These are phyloP conservation scores for Drosophila murphyi DNA, from an alignment of 1,140 invertebrate species.

Conservation along the genomic window DNA sequence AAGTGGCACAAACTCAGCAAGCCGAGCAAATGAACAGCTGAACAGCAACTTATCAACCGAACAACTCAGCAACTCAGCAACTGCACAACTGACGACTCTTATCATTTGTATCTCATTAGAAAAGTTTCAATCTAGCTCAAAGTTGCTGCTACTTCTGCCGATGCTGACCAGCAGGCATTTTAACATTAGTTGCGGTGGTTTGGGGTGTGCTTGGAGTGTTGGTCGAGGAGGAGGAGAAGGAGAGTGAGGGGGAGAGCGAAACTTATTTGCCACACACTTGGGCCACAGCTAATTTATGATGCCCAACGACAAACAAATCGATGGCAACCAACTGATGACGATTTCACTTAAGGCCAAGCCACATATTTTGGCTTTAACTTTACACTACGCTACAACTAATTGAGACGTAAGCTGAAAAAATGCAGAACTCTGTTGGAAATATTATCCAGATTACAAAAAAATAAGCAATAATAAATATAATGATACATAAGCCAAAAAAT, in stretches of 20 bases:
- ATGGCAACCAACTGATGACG: constrained; percentile 55
- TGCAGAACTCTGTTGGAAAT: no score
- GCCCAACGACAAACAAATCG: constrained; percentile 51
- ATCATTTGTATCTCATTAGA: constrained; percentile 79
- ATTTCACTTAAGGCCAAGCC: constrained; percentile 18
- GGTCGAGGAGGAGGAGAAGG: neutral
- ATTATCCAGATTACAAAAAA: no score
- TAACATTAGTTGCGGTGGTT: neutral
- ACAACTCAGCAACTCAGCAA: no score
- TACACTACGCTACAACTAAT: constrained; percentile 28
- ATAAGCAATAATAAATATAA: no score
- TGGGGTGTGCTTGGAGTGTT: no score
- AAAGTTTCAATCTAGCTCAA: constrained; percentile 70
- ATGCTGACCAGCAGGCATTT: constrained; percentile 49
- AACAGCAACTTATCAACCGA: neutral
- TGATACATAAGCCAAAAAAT: no score
- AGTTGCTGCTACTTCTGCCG: constrained; percentile 35
- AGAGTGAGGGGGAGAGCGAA: neutral
- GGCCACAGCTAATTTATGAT: constrained; percentile 67
- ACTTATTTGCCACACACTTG: constrained; percentile 41
- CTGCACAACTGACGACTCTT: constrained; percentile 67
- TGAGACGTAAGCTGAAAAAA: neutral
- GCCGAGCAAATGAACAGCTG: constrained; percentile 30
- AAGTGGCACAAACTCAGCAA: constrained; percentile 55
- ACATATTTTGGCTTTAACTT: neutral